These are phyloP conservation scores for Perca schrenkii DNA, from an alignment of 2,113 vertebrate species.

Conservation along the genomic window DNA sequence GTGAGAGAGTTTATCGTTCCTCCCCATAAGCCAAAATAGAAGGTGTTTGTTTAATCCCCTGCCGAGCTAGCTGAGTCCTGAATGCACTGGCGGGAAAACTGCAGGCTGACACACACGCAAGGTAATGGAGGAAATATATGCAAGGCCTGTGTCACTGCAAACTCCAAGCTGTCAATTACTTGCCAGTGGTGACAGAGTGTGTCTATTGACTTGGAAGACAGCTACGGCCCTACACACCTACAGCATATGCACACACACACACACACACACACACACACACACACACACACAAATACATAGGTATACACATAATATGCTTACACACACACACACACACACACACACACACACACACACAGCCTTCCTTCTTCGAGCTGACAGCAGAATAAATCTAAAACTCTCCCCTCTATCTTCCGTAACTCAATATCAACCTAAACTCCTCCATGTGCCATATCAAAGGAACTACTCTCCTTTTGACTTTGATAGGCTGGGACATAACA, in stretches of 20 bases:
- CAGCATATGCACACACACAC: neutral
- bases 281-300: neutral
- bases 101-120: conserved; percentile 60
- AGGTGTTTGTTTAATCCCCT: conserved; percentile 72
- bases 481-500: conserved; percentile 50
- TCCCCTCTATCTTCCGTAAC: conserved; percentile 70
- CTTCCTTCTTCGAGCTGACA: conserved; percentile 70
- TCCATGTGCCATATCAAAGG: conserved; percentile 56
- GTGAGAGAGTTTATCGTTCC: conserved; percentile 61
- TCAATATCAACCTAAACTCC: conserved; percentile 64
- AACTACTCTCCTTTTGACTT: conserved; percentile 51
- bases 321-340: conserved; percentile 4
- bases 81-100: conserved; percentile 57
- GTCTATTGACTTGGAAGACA: conserved; percentile 76
- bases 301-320: neutral
- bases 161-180: conserved; percentile 81
- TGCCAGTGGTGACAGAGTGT: conserved; percentile 76
- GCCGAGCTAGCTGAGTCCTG: conserved; percentile 62
- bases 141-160: conserved; percentile 77
- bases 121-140: conserved; percentile 79
- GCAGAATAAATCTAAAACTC: conserved; percentile 76
- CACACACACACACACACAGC: neutral
- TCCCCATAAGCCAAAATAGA: conserved; percentile 58
- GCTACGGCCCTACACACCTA: conserved; percentile 60
- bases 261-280: neutral